Percentiles rank a stretch among this genome's conserved stretches.
phyloP scores from a whole-genome alignment of 2,797 vertebrate species.

The Manis crassicaudata region DNA sequence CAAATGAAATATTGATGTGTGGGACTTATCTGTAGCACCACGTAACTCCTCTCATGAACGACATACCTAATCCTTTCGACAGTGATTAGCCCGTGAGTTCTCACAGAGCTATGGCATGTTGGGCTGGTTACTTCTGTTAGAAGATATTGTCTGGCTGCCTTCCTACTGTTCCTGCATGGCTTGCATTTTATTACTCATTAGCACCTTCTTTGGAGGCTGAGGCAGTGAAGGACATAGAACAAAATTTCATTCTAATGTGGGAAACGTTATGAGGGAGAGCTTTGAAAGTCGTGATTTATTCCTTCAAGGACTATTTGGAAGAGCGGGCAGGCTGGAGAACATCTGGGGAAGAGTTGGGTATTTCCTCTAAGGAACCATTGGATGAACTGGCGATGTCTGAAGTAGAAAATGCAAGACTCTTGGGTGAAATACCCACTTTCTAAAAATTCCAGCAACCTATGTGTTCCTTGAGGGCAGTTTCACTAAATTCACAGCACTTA shows the following conservation, averaged over 20 bases:
- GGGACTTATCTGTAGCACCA: neutral
- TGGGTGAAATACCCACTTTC: neutral
- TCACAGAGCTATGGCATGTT: neutral
- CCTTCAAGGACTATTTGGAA: neutral
- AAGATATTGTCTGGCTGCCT: conserved; percentile 16
- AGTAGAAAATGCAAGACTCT: neutral
- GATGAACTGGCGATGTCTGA: neutral
- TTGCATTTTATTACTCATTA: conserved; percentile 61
- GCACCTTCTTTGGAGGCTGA: conserved; percentile 58
- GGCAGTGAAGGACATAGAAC: neutral
- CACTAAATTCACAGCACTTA: neutral
- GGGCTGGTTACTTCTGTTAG: conserved; percentile 5
- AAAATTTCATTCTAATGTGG: conserved; percentile 34
- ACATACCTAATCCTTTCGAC: neutral
- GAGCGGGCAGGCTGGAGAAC: neutral
- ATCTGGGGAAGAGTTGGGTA: neutral
- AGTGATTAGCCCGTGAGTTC: neutral
- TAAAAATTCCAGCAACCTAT: neutral
- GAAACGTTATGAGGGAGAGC: neutral
- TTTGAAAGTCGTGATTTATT: neutral
- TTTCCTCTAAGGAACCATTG: neutral
- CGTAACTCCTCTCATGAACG: neutral
- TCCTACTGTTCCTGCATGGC: neutral
- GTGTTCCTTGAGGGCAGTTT: neutral
- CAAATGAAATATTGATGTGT: neutral